Base-by-base conservation (phyloP, 2,113 vertebrate species). In the Paedocypris sp. region DNA sequence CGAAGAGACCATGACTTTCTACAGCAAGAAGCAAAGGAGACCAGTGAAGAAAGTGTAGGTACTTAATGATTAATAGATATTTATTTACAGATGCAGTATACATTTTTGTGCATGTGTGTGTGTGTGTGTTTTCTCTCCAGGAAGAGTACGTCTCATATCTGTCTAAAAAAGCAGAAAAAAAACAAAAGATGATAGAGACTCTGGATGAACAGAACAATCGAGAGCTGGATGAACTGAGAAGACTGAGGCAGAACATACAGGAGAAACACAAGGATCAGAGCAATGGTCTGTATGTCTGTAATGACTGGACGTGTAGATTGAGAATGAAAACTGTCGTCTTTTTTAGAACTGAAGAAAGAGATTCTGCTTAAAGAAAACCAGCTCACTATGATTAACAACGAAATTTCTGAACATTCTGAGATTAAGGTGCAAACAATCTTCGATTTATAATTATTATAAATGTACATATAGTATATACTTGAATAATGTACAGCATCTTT, bases 81-180 rank as follows among this genome's bases (percentile, higher is more conserved):
- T 39, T n/a, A 20, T 8, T 15, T 8, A 10, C 11, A 29, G 9
- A 6, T n/a, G 15, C 2, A 6, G 33, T 5, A 33, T 7, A 6
- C 16, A 6, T 23, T n/a, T 32, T 3, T 33, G 8, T 25, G 42
- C 9, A 19, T 15, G 3, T 57, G 6, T 13, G 9, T 48, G 1
- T 46, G 1, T 4, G 18, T 20, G 35, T 42, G 42, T 3, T 11
- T 20, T 29, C 19, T 10, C 23, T 51, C 15, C 52, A 79, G 77
- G 67, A 60, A 25, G 72, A 72, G 7, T 78, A 81, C 23, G 26
- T 73, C 43, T 46, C 59, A 5, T 83, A 81, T 57, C 59, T 87
- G 58, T 65, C 54, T 11, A 68, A 79, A 29, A 59, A 61, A 25
- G 75, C 65, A 1, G 72, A 82, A 35, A 71, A 78, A 13, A 73